Base-by-base conservation (phyloP, 1,140 invertebrate genomes). In the Cryptotermes secundus region DNA sequence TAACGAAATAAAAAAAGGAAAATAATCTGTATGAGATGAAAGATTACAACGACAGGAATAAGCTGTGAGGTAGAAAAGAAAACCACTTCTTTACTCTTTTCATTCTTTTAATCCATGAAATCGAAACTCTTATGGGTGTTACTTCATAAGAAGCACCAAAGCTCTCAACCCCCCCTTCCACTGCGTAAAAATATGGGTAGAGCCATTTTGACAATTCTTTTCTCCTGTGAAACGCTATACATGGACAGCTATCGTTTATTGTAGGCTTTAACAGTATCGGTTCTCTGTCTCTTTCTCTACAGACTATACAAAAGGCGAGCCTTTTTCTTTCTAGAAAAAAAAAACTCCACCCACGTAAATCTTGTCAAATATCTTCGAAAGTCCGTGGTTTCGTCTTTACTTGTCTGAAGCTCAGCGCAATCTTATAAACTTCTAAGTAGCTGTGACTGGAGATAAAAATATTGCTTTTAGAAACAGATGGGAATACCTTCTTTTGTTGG, bases 351-450 rank as follows among this genome's bases (percentile, higher is more conserved):
- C 59, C 59, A 26, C 59, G 26, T 72, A 72, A 72, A 72, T 72
- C 59, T 72, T 72, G 59, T 72, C 59, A 72, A 72, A 72, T 72
- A 72, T 72, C 59, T 72, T 72, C 59, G 59, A 31, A 72, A 72
- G 31, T 9, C 59, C 59, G 6, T 72, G 59, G 59, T n/a, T 72
- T 72, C 59, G 1, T 72, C 59, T 72, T 16, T 49, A 49, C 45
- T 49, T 49, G 45, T 49, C 45, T 49, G 59, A 31, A 31, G 59
- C 9, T 72, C 0, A 72, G 31, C n/a, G 59, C 59, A 26, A 72
- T 31, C 59, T 31, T 72, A 72, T 72, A 72, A n/a, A 72, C 59
- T 72, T 72, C 59, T 10, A 72, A 72, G 59, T n/a, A 14, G 6
- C 59, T 72, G 26, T 3, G 59, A n/a, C 26, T 16, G 1, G n/a